Conservation (phyloP, 2,888 invertebrate species). For the Phymatocera aterrima region DNA sequence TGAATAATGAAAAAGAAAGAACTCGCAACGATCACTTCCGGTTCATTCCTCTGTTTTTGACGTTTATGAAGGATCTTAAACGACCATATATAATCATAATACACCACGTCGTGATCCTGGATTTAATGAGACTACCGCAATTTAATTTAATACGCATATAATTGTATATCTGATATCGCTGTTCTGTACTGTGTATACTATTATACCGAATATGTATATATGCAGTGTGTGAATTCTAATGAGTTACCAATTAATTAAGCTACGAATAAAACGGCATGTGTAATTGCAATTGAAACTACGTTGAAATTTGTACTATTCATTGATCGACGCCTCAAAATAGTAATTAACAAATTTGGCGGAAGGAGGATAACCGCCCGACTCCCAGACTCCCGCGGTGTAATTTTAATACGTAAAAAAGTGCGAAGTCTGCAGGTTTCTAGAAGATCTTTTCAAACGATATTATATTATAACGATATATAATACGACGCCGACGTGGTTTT, state of each 20-base stretch:
- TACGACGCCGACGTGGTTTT: no score
- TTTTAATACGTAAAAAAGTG: no score
- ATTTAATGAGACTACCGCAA: conserved; percentile 14
- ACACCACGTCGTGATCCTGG: background rate
- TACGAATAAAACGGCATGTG: conserved; percentile 32
- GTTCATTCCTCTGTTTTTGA: background rate
- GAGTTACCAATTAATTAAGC: conserved; percentile 12
- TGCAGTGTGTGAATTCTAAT: background rate
- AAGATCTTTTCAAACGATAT: no score
- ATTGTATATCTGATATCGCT: background rate
- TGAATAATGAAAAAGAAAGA: background rate
- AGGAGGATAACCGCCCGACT: no score
- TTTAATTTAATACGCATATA: background rate
- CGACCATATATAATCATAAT: background rate
- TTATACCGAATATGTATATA: no score
- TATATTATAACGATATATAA: no score
- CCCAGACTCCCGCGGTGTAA: no score
- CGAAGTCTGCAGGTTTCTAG: no score
- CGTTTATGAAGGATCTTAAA: background rate
- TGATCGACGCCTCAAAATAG: conserved; percentile 44
- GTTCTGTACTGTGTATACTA: background rate
- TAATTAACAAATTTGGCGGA: no score
- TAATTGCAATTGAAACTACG: conserved; percentile 37
- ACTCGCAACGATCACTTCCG: conserved; percentile 14
- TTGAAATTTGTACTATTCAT: conserved; percentile 45